Percentiles rank a stretch among this genome's conserved stretches.
Evolutionary conservation across 2,888 invertebrate species (phyloP).

Genomic region (Polydrusus tereticollis): DNA sequence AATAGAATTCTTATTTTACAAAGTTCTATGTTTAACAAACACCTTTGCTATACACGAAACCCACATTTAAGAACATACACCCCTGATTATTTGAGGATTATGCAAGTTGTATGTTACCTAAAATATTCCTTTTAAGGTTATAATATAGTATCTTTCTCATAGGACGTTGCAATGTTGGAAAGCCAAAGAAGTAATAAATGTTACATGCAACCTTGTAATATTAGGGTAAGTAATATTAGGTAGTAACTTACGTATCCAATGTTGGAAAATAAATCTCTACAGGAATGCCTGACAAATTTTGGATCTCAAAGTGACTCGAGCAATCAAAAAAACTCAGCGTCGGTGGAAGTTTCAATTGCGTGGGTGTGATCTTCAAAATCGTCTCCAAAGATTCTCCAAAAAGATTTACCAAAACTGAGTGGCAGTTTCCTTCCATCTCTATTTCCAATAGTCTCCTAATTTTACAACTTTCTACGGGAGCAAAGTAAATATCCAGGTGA

Average conservation of each 20-base stretch:
- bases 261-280: conserved; percentile 79
- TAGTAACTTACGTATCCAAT: conserved; percentile 73
- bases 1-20: no score
- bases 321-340: conserved; percentile 75
- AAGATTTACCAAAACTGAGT: conserved; percentile 67
- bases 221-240: no score
- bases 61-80: no score
- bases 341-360: conserved; percentile 72
- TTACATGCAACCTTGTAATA: no score
- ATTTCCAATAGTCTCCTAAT: conserved; percentile 61
- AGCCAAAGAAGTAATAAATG: no score
- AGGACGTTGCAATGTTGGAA: no score
- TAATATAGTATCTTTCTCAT: no score
- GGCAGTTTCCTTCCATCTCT: conserved; percentile 70
- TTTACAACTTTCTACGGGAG: conserved; percentile 69
- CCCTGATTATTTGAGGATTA: no score
- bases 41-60: no score
- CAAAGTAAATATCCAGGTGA: conserved; percentile 71
- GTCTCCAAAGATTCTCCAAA: conserved; percentile 71
- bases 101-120: no score
- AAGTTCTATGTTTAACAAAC: no score
- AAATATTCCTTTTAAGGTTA: no score
- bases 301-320: conserved; percentile 72
- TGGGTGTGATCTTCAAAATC: conserved; percentile 69
- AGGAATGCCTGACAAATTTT: conserved; percentile 76